Evolutionary conservation across 2,888 invertebrate species (phyloP).

Genomic region (Leucophenga maculata): DNA sequence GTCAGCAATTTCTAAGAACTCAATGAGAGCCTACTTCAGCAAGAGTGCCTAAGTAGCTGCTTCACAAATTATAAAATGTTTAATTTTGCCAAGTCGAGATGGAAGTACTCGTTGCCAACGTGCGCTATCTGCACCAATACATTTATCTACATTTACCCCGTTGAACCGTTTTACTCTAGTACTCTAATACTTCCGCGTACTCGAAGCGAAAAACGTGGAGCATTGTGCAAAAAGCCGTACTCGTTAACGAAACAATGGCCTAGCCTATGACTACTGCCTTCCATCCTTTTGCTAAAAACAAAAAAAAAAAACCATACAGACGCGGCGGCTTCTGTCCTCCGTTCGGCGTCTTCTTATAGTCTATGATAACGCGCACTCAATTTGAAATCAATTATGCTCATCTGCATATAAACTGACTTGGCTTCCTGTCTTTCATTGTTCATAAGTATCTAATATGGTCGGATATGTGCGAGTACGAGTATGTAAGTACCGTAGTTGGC

Average conservation of each 20-base stretch:
- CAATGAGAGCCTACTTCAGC: neutral
- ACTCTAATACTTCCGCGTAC: conserved; percentile 1
- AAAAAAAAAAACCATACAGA: no score
- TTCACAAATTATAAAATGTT: neutral
- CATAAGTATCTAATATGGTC: no score
- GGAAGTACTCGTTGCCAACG: conserved; percentile 4
- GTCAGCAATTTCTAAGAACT: neutral
- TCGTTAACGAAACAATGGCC: conserved; percentile 43
- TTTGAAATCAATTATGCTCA: conserved; percentile 67
- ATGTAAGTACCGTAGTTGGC: no score
- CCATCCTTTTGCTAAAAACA: neutral
- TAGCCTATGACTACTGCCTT: conserved; percentile 36
- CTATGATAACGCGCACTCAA: conserved; percentile 37
- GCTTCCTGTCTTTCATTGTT: conserved; percentile 35
- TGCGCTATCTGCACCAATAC: conserved; percentile 10
- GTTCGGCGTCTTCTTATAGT: neutral
- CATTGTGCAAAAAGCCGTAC: neutral
- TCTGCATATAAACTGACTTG: conserved; percentile 64
- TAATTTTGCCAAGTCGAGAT: neutral
- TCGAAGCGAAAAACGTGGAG: no score
- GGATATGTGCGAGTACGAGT: no score
- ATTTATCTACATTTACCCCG: neutral
- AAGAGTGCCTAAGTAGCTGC: conserved; percentile 4
- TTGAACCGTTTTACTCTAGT: neutral
- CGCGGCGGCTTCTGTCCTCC: no score